Evolutionary conservation across 2,797 vertebrate species (phyloP).

Genomic region (Galago senegalensis): DNA sequence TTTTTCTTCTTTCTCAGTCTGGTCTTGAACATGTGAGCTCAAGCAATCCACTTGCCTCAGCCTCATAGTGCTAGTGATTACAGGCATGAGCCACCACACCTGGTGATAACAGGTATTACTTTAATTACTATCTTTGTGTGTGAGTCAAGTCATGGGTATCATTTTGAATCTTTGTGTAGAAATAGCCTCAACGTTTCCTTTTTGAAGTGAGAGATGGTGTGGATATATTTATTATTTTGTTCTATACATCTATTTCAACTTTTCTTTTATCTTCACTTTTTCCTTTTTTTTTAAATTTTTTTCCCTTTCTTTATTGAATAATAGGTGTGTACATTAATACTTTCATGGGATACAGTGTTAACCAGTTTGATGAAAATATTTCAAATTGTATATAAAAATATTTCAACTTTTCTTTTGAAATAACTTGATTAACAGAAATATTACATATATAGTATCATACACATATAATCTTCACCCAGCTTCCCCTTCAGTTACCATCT

Average conservation of each 20-base stretch:
- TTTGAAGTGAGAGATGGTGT: no score
- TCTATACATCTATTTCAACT: background rate
- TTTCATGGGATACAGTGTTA: no score
- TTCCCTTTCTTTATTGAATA: no score
- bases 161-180: background rate
- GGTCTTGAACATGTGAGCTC: no score
- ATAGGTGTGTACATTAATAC: no score
- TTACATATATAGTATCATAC: background rate
- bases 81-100: no score
- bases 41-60: no score
- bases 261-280: background rate
- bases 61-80: no score
- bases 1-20: no score
- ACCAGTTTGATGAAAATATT: no score
- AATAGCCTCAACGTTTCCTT: background rate
- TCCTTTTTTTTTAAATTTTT: no score
- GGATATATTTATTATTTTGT: background rate
- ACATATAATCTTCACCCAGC: background rate
- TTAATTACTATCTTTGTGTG: background rate
- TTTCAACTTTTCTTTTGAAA: slow-evolving; percentile 17
- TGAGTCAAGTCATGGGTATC: background rate
- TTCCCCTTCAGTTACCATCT: background rate
- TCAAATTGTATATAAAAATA: background rate
- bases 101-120: background rate
- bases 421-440: background rate